Evolutionary conservation across 2,797 vertebrate genomes (phyloP).

Genomic region (Psittacula echo): DNA sequence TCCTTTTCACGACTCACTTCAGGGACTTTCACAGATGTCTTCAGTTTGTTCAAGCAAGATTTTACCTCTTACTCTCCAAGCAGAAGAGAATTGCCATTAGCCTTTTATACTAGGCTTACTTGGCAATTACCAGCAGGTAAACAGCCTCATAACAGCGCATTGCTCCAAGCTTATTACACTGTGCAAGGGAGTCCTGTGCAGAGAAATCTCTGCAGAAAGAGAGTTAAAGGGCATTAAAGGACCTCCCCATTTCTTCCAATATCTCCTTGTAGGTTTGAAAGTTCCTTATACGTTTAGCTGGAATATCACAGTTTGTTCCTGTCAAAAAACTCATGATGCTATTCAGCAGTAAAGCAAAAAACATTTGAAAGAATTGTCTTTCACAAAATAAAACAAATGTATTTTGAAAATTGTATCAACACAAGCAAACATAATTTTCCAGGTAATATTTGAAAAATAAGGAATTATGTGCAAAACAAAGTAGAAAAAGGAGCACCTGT

Average conservation of each 20-base stretch:
- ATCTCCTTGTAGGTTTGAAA: constrained; percentile 42
- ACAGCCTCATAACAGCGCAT: constrained; percentile 27
- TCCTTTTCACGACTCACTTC: constrained; percentile 43
- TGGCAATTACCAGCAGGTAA: constrained; percentile 72
- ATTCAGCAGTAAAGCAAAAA: constrained; percentile 35
- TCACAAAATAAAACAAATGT: constrained; percentile 1
- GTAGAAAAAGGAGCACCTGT: neutral
- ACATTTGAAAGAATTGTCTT: neutral
- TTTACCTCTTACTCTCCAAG: constrained; percentile 54
- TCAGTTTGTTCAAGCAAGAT: constrained; percentile 48
- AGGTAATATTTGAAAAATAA: constrained; percentile 17
- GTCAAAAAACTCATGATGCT: neutral
- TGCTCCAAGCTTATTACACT: constrained; percentile 28
- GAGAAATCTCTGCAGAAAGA: constrained; percentile 64
- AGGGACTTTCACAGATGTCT: constrained; percentile 45
- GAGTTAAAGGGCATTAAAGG: constrained; percentile 32
- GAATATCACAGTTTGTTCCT: constrained; percentile 45
- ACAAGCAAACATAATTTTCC: neutral
- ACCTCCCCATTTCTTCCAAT: constrained; percentile 6
- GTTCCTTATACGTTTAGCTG: constrained; percentile 29
- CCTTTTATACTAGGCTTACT: constrained; percentile 51
- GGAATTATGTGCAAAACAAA: constrained; percentile 1
- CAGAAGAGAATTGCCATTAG: constrained; percentile 60
- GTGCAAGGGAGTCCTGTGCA: constrained; percentile 51
- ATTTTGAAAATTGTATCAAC: constrained; percentile 5